A percentile compares a stretch with the other conserved stretches of the same genome.
Conservation (phyloP, 2,797 vertebrate species). For the Cyprinella venusta region DNA sequence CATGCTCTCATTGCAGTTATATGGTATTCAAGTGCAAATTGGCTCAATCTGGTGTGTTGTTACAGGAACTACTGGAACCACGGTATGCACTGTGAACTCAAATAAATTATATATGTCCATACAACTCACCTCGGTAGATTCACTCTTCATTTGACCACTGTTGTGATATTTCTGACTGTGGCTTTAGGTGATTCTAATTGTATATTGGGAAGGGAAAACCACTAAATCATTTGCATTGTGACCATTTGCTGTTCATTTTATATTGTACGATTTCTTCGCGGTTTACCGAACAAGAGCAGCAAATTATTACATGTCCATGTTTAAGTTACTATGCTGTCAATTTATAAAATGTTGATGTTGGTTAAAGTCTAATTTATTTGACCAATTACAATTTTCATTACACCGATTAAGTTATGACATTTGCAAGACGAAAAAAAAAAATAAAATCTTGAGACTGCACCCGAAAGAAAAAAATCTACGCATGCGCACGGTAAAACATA, state of each 20-base stretch:
- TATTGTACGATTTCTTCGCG: neutral
- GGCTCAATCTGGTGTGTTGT: conserved; percentile 71
- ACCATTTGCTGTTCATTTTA: neutral
- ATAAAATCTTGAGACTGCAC: conserved; percentile 7
- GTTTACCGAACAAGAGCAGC: neutral
- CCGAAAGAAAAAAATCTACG: neutral
- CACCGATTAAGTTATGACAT: neutral
- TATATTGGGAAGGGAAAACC: neutral
- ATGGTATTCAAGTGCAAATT: conserved; percentile 61
- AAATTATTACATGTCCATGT: neutral
- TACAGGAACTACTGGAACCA: conserved; percentile 71
- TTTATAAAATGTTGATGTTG: neutral
- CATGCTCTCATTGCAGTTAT: conserved; percentile 71
- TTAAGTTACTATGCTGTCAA: neutral
- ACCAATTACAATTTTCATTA: conserved; percentile 1
- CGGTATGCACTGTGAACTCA: conserved; percentile 79
- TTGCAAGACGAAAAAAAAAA: neutral
- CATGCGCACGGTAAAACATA: neutral
- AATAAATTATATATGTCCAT: conserved; percentile 75
- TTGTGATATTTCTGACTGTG: neutral
- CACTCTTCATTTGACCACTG: neutral
- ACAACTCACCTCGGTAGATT: neutral
- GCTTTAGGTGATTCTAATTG: neutral
- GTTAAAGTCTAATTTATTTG: neutral
- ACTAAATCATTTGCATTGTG: neutral